Percentiles rank a stretch among this genome's conserved stretches.
Evolutionary conservation across 2,888 invertebrate species (phyloP).

Genomic region (Acrocera orbiculus): DNA sequence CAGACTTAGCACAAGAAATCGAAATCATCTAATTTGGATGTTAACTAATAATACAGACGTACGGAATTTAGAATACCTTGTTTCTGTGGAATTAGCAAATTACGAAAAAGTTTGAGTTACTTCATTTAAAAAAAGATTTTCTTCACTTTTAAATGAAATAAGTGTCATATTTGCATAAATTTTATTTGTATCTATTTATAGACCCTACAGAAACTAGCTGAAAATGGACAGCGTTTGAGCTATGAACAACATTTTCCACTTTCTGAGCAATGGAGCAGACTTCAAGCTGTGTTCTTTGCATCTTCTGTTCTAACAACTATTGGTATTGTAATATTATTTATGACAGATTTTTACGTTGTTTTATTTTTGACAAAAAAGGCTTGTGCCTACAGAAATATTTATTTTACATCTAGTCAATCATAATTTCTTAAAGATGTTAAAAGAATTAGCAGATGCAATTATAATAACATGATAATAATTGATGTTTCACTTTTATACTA

Average conservation of each 20-base stretch:
- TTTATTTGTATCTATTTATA: constrained; percentile 15
- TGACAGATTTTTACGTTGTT: too few species aligned
- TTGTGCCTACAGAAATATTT: background rate
- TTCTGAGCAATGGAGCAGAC: constrained; percentile 56
- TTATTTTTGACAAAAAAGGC: too few species aligned
- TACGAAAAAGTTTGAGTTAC: constrained; percentile 32
- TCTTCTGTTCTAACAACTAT: constrained; percentile 83
- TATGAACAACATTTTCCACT: constrained; percentile 38
- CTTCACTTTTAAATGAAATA: too few species aligned
- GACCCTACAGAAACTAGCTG: constrained; percentile 54
- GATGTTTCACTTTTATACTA: too few species aligned
- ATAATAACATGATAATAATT: too few species aligned
- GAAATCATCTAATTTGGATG: constrained; percentile 39
- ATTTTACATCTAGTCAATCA: too few species aligned
- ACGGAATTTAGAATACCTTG: constrained; percentile 37
- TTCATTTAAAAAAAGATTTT: too few species aligned
- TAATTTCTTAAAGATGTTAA: too few species aligned
- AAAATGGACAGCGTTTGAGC: constrained; percentile 43
- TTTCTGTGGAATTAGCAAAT: constrained; percentile 35
- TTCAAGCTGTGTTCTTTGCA: constrained; percentile 75
- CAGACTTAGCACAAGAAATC: constrained; percentile 38
- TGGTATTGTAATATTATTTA: constrained; percentile 35
- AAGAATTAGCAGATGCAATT: too few species aligned
- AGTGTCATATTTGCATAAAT: background rate
- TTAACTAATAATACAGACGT: constrained; percentile 43